Base-by-base conservation (phyloP, 2,888 invertebrate genomes). In the Coronaproctus castanopsis region DNA sequence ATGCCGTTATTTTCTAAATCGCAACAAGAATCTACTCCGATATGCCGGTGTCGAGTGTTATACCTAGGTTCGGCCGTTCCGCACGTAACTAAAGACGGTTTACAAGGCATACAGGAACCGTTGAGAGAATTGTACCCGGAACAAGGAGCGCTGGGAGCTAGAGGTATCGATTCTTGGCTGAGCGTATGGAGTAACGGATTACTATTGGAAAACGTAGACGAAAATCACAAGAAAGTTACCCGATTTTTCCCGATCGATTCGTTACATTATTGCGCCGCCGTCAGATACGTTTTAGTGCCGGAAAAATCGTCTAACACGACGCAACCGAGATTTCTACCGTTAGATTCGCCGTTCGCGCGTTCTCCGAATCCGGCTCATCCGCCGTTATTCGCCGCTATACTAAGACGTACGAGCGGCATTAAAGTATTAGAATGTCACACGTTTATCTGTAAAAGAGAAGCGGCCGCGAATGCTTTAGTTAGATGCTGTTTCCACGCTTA, bases 371-470 rank as follows among this genome's bases (percentile, higher is more conserved):
- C 89, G 59, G 83, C 87, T 65, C 96, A 98, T 72, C 96, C 96
- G 60, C 95, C 97, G 24, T 78, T 98, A 63, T 92, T 98, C 73
- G 95, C 96, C 52, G 95, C 95, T 67, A 96, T 98, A 63, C 76
- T 98, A 67, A 80, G 97, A 55, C 80, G 97, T 65, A 96, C 95
- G 54, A 87, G 88, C 56, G 97, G 97, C 58, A 95, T 97, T 67
- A 96, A 96, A 74, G 95, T 95, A 60, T 78, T 98, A 64, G 98
- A 98, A 75, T 97, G 97, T 76, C 97, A 98, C 75, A 93, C 95
- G 64, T 97, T 98, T 74, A 91, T 98, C 69, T 93, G 95, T 74
- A 90, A 93, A 67, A 82, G 92, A 61, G 91, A 93, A 72, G 87
- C 91, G 70, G 96, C 97, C 54, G 97, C 97, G 64, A 92, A 97